Base-by-base conservation (phyloP, 2,888 invertebrate genomes). In the Nemapogon koenigi region DNA sequence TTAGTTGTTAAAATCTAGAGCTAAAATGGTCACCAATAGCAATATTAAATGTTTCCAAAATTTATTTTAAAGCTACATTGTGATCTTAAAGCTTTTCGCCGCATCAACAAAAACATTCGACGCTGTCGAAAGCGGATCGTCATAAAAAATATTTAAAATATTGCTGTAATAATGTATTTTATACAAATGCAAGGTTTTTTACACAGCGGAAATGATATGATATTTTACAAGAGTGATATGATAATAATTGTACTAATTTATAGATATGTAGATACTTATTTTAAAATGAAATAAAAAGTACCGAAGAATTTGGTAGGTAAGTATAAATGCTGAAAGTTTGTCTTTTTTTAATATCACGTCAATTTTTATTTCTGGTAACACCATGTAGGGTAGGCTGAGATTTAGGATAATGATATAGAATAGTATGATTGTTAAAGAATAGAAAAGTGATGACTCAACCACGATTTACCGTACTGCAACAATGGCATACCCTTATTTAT, bases 151-250 rank as follows among this genome's bases (percentile, higher is more conserved):
- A 19, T 19, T 18, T 33, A 19, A 30, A 15, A 30, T 16, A 30
- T n/a, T 11, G 28, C 28, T 18, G 18, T 18, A n/a, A 17, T 16
- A 25, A 28, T 37, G 40, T 30, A 37, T 40, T 37, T 39, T 39
- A 39, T 42, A 67, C 64, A 71, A 53, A 57, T 62, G 65, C n/a
- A n/a, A n/a, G n/a, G 56, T 54, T 50, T 52, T 54, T 50, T 63
- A 67, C 63, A 75, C 68, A 72, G 68, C 66, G 66, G 7, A 62
- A 68, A 72, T 68, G 76, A 78, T 76, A 75, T 78, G 76, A 59
- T 61, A 68, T 67, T 75, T 69, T 76, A 75, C 73, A 76, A 69
- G 62, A 63, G 68, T 76, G 76, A 78, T 78, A 78, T 78, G 76
- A 73, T n/a, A n/a, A 27, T 57, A 64, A 52, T 75, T 73, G 73